Conservation (phyloP, 1,140 invertebrate genomes). For the Tetragonula clypearis region DNA sequence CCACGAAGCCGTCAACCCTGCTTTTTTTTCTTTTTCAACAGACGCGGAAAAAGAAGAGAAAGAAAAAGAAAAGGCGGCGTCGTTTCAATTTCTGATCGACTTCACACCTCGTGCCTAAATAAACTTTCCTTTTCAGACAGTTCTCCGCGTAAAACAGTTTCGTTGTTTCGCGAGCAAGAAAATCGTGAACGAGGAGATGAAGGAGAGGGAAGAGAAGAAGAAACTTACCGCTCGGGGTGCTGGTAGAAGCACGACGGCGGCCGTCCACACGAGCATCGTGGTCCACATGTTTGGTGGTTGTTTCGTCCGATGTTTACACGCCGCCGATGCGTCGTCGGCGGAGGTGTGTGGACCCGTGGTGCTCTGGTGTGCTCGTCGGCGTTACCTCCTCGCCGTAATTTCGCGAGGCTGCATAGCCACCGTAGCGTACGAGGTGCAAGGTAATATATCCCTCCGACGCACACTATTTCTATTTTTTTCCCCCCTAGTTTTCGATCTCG, state of each 20-base stretch:
- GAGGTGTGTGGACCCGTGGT: slow-evolving; percentile 58
- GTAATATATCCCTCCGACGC: neutral
- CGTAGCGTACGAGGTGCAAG: slow-evolving; percentile 11
- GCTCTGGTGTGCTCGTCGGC: slow-evolving; percentile 50
- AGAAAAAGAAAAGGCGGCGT: neutral
- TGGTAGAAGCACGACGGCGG: slow-evolving; percentile 75
- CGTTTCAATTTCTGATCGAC: neutral
- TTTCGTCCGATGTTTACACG: slow-evolving; percentile 72
- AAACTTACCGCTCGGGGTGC: slow-evolving; percentile 75
- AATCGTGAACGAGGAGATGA: neutral
- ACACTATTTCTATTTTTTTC: neutral
- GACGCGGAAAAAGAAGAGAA: neutral
- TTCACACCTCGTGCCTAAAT: slow-evolving; percentile 11
- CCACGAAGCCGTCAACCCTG: neutral
- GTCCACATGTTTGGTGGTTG: slow-evolving; percentile 78
- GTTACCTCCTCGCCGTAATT: slow-evolving; percentile 76
- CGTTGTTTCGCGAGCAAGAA: neutral
- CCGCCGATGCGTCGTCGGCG: slow-evolving; percentile 63
- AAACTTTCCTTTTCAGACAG: neutral
- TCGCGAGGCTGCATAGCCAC: slow-evolving; percentile 74
- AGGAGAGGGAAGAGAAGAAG: neutral
- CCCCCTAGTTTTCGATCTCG: neutral
- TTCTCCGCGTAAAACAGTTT: neutral
- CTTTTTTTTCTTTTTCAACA: neutral
- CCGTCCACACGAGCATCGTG: slow-evolving; percentile 77